These are phyloP conservation scores for Rhadina sibilatrix DNA, from an alignment of 2,113 vertebrate species.

Conservation along the genomic window DNA sequence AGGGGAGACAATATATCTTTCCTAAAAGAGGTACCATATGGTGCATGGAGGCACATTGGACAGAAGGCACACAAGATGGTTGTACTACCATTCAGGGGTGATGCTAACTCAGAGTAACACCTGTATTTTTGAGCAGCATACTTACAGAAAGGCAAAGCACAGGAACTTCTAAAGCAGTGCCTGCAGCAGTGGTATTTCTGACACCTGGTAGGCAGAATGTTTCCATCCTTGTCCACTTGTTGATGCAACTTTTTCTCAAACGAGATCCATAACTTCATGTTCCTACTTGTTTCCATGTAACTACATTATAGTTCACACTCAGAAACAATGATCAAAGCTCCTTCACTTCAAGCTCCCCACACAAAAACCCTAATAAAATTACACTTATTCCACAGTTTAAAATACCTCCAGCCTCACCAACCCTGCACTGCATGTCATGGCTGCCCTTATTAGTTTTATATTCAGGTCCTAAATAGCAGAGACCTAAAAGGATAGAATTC, in stretches of 20 bases:
- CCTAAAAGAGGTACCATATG: background rate
- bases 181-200: background rate
- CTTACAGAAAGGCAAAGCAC: background rate
- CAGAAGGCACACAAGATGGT: background rate
- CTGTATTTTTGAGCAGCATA: background rate
- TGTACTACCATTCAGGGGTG: background rate
- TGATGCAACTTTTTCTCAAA: background rate
- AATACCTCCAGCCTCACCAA: background rate
- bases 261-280: background rate
- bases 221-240: background rate
- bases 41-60: background rate
- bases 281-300: background rate
- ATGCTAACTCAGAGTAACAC: background rate
- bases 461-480: background rate
- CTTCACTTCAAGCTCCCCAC: background rate
- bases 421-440: background rate
- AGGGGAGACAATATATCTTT: background rate
- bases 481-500: background rate
- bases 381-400: background rate
- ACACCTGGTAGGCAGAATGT: background rate
- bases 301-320: background rate
- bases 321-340: background rate
- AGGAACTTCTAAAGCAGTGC: background rate
- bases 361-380: background rate
- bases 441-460: background rate